Evolutionary conservation across 2,113 vertebrate species (phyloP).

Genomic region (Stigmatopora argus): DNA sequence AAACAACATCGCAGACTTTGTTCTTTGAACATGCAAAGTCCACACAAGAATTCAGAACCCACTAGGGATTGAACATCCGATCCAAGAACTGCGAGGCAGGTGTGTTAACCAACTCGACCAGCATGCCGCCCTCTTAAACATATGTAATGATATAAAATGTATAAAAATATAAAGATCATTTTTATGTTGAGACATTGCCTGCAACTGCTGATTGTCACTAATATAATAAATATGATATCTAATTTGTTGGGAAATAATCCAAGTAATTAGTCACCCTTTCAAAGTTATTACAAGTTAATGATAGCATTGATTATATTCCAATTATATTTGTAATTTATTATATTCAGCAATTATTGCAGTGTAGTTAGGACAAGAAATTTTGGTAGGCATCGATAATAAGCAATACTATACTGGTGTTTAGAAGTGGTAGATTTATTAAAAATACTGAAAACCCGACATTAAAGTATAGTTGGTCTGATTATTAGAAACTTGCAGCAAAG

Average conservation of each 20-base stretch:
- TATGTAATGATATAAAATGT: too few relatives aligned
- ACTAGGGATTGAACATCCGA: too few relatives aligned
- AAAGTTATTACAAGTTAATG: not conserved
- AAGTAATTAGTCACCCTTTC: not conserved
- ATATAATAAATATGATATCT: not conserved
- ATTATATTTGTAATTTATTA: not conserved
- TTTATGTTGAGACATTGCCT: too few relatives aligned
- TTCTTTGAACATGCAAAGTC: too few relatives aligned
- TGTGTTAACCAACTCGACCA: too few relatives aligned
- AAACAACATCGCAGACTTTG: too few relatives aligned
- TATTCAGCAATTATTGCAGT: not conserved
- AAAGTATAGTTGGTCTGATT: constrained; percentile 53
- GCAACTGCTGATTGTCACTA: too few relatives aligned
- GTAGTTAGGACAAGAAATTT: not conserved
- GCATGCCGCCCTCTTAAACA: too few relatives aligned
- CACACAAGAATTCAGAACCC: too few relatives aligned
- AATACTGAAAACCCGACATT: constrained; percentile 54
- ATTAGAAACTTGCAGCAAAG: constrained; percentile 29
- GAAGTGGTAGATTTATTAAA: constrained; percentile 68
- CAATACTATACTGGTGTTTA: constrained; percentile 20
- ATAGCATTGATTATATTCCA: not conserved
- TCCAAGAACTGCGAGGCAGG: too few relatives aligned
- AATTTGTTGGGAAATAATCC: not conserved
- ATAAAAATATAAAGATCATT: too few relatives aligned
- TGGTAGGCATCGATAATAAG: constrained; percentile 15